These are phyloP conservation scores for Pachliopta kotzebuea DNA, from an alignment of 2,888 invertebrate species.

Conservation along the genomic window DNA sequence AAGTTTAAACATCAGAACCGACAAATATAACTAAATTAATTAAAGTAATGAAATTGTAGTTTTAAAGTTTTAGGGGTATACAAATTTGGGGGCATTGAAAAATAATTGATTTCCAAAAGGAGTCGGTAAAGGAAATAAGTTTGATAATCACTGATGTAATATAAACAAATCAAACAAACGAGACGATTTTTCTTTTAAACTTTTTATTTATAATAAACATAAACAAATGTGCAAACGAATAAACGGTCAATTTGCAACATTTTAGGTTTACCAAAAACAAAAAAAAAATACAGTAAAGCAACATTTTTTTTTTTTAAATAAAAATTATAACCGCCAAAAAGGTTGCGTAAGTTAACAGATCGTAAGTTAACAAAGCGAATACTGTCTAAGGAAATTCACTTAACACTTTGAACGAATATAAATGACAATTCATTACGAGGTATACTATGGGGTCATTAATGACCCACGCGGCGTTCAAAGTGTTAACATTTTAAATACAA, in stretches of 20 bases:
- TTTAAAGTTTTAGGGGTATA: too few relatives aligned
- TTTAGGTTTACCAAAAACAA: constrained; percentile 20
- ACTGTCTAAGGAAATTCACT: constrained; percentile 63
- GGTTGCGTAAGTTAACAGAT: constrained; percentile 20
- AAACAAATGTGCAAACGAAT: constrained; percentile 75
- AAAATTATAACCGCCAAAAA: constrained; percentile 33
- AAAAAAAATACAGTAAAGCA: constrained; percentile 17
- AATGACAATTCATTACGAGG: too few relatives aligned
- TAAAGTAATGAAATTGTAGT: too few relatives aligned
- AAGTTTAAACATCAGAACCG: too few relatives aligned
- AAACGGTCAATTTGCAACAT: constrained; percentile 53
- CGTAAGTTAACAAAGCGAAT: constrained; percentile 32
- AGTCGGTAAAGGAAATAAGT: too few relatives aligned
- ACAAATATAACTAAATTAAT: too few relatives aligned
- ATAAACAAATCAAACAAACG: neutral
- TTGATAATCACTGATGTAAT: neutral
- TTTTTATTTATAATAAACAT: constrained; percentile 74
- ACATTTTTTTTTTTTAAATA: constrained; percentile 20
- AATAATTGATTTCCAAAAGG: too few relatives aligned
- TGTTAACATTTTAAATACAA: constrained; percentile 46
- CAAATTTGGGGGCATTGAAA: too few relatives aligned
- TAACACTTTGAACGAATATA: too few relatives aligned
- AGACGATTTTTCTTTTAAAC: constrained; percentile 49
- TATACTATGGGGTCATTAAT: too few relatives aligned
- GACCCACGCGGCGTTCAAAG: too few relatives aligned